phyloP scores from a whole-genome alignment of 2,797 vertebrate genomes.

The Poecilia wingei region DNA sequence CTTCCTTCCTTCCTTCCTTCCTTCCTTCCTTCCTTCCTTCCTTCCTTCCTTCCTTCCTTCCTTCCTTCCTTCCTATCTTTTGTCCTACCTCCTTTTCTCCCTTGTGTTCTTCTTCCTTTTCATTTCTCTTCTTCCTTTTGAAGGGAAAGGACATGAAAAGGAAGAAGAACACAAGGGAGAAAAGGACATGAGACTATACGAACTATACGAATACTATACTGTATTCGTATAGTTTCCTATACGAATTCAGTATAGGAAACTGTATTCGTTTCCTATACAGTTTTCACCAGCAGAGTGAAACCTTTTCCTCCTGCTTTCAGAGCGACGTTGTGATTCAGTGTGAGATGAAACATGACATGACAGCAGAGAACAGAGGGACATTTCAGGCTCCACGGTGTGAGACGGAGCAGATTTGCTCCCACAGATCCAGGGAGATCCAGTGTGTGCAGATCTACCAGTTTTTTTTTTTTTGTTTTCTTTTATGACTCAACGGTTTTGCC shows the following conservation, averaged over 20 bases:
- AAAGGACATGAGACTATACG: no score
- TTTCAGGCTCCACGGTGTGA: neutral
- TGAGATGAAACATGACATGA: slow-evolving; percentile 3
- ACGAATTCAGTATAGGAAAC: no score
- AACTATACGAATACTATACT: no score
- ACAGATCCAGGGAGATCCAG: slow-evolving; percentile 1
- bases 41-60: neutral
- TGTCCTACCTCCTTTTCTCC: no score
- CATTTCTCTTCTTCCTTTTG: no score
- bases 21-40: neutral
- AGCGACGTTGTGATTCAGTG: neutral
- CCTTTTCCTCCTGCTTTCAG: neutral
- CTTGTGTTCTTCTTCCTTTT: no score
- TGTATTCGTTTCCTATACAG: neutral
- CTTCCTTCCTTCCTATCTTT: neutral
- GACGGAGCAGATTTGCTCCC: neutral
- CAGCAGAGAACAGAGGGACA: slow-evolving; percentile 1
- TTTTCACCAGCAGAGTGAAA: neutral
- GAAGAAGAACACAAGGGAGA: no score
- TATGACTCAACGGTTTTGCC: slow-evolving; percentile 13
- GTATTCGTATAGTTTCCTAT: no score
- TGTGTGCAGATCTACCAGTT: slow-evolving; percentile 17
- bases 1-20: neutral
- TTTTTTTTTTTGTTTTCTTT: neutral
- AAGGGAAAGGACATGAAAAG: no score